Percentiles rank a stretch among this genome's conserved stretches.
Conservation (phyloP, 2,113 vertebrate species). For the Piprites chloris region DNA sequence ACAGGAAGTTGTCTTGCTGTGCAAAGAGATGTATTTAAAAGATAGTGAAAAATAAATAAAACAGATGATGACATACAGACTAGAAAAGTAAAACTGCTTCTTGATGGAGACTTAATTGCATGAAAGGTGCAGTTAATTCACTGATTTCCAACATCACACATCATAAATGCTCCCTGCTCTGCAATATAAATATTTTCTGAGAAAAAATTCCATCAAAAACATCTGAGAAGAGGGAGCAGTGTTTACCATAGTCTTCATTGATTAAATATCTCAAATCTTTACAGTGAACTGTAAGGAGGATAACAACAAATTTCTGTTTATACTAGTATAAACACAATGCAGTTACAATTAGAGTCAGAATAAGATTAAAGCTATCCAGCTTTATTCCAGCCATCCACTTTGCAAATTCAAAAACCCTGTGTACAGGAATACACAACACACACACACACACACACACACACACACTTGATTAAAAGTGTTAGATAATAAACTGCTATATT, state of each 20-base stretch:
- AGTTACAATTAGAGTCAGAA: neutral
- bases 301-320: neutral
- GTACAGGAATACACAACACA: neutral
- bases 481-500: neutral
- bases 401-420: accelerated
- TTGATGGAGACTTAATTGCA: neutral
- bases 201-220: neutral
- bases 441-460: too few species aligned
- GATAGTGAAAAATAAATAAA: neutral
- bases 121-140: neutral
- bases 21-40: neutral
- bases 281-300: neutral
- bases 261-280: neutral
- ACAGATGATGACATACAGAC: neutral
- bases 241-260: neutral
- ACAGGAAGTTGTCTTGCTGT: neutral
- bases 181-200: neutral
- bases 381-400: neutral
- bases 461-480: neutral
- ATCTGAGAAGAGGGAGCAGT: neutral
- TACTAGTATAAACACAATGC: neutral
- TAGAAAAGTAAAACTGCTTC: neutral
- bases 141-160: neutral
- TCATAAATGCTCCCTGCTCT: neutral
- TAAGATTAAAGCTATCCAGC: neutral